phyloP scores from a whole-genome alignment of 2,888 invertebrate genomes.

The Imbricaverruca yamaguchii region DNA sequence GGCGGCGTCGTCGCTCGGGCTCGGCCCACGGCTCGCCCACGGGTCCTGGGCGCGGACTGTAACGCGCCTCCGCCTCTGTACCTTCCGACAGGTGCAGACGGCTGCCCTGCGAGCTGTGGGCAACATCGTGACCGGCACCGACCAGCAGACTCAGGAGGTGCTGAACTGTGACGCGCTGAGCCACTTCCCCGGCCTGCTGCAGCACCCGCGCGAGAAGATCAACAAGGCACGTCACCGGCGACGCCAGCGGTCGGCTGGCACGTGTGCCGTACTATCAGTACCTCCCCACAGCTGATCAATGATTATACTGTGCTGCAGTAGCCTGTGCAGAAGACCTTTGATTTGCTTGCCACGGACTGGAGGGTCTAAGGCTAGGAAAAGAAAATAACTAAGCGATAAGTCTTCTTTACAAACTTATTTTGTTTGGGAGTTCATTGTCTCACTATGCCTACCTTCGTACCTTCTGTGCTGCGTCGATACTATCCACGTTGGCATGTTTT shows the following conservation, averaged over 20 bases:
- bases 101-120: constrained; percentile 96
- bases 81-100: constrained; percentile 61
- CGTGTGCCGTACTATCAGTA: no score
- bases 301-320: no score
- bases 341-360: no score
- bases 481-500: no score
- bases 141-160: constrained; percentile 96
- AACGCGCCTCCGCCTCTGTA: not conserved
- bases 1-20: no score
- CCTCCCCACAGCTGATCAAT: no score
- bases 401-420: not conserved
- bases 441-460: no score
- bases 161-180: constrained; percentile 90
- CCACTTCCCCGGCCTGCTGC: constrained; percentile 84
- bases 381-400: no score
- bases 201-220: constrained; percentile 95
- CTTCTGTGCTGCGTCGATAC: not conserved
- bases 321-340: no score
- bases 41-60: not conserved
- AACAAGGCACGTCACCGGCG: constrained; percentile 59
- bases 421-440: not conserved
- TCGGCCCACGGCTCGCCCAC: no score
- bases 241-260: no score
- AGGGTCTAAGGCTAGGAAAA: no score
- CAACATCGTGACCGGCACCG: constrained; percentile 97